Evolutionary conservation across 2,888 invertebrate species (phyloP), one percentile per base, ranked within the genome.

Genomic region (Latrodectus hesperus): DNA sequence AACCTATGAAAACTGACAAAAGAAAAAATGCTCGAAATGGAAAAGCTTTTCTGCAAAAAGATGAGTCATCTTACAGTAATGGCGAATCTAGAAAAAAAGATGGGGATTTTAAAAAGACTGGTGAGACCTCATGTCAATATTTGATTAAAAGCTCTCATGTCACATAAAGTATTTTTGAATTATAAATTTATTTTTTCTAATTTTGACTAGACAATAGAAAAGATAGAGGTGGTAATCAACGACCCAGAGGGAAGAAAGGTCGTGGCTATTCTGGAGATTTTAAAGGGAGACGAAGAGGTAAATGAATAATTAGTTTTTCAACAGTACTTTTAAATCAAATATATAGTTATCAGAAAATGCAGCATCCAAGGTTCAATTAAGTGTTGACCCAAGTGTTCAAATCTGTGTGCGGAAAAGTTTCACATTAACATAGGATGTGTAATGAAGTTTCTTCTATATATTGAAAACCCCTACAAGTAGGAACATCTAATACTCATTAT

Each of bases 181-280:
- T 71, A n/a, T n/a, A 55, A 22, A 22, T 16, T 71, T n/a, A 49
- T 79, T 65, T 52, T 53, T 80, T 49, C 14, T 60, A 60, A 60
- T 72, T 26, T 76, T 70, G 1, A 79, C 78, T 83, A 60, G 60
- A 64, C 65, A 83, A 74, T 53, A 67, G 67, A 65, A 88, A 70
- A 65, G 83, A 83, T 0, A 53, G 78, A 38, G 53, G 55, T 14
- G 49, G 38, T 55, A 70, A 22, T 64, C 82, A 78, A 26, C 49
- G 82, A 70, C 71, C 68, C 5, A 73, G 90, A 68, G 92, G 93
- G 72, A 92, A 92, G 17, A 91, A 93, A 88, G 93, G 94, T 67
- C 91, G 94, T 64, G 93, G 94, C 65, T 93, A 93, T 82, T 93
- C 93, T 89, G 93, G 93, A 70, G 91, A 92, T 52, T 91, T 90